Conservation (phyloP, 1,140 invertebrate species). For the Centruroides vittatus region DNA sequence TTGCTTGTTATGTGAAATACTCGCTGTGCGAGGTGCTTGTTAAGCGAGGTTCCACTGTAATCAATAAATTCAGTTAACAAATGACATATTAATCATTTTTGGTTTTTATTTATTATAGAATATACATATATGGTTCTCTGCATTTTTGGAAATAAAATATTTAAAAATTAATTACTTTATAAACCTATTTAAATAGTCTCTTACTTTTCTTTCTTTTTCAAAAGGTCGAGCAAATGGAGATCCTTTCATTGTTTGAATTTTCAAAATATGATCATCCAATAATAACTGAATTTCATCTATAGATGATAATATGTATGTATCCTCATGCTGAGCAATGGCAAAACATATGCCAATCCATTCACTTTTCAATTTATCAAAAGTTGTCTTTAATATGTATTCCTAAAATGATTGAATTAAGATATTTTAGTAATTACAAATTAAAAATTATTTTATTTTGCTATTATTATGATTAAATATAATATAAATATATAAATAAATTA, state of each 20-base stretch:
- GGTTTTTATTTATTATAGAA: background rate
- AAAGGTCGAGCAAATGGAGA: slow-evolving; percentile 95
- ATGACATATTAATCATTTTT: background rate
- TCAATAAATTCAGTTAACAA: background rate
- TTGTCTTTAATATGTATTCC: slow-evolving; percentile 62
- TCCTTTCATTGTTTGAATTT: slow-evolving; percentile 94
- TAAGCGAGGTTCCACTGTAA: no score
- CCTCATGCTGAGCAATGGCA: slow-evolving; percentile 55
- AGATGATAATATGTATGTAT: slow-evolving; percentile 75
- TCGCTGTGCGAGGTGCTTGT: no score
- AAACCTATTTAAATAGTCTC: slow-evolving; percentile 54
- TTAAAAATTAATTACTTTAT: background rate
- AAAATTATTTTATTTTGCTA: no score
- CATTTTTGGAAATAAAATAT: background rate
- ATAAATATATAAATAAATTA: no score
- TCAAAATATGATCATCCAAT: slow-evolving; percentile 90
- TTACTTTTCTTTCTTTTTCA: slow-evolving; percentile 56
- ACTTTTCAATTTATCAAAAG: slow-evolving; percentile 62
- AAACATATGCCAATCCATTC: slow-evolving; percentile 72
- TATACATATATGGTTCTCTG: background rate
- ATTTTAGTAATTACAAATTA: background rate
- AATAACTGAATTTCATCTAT: slow-evolving; percentile 92
- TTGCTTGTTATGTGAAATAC: no score
- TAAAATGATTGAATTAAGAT: slow-evolving; percentile 23
- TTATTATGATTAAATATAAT: no score